Conservation (phyloP, 1,140 invertebrate species). For the Zaprionus tsacasi region DNA sequence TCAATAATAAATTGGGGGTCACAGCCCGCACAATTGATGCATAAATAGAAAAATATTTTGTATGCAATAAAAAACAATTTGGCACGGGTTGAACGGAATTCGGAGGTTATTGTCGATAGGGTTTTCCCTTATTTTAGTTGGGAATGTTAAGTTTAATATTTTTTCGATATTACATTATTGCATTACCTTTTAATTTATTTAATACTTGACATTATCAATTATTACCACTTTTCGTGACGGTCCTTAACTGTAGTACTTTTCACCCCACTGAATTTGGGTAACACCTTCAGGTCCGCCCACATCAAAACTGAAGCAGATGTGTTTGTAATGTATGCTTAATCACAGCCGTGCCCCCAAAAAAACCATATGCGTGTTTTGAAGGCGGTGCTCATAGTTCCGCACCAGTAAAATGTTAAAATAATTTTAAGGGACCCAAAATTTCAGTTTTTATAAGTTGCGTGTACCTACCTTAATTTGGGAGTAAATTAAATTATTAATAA, state of each 20-base stretch:
- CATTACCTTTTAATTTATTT: too few relatives aligned
- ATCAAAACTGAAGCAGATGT: neutral
- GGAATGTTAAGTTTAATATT: neutral
- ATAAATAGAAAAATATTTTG: neutral
- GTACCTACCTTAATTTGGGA: neutral
- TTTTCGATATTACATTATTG: neutral
- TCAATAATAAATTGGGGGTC: conserved; percentile 54
- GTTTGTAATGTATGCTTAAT: neutral
- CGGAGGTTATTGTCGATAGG: neutral
- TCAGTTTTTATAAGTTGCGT: conserved; percentile 12
- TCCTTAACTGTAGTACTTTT: neutral
- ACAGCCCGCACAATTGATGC: conserved; percentile 21
- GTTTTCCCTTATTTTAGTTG: neutral
- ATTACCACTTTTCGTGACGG: neutral
- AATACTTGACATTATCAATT: too few relatives aligned
- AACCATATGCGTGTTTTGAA: too few relatives aligned
- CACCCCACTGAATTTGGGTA: neutral
- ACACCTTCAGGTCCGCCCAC: neutral
- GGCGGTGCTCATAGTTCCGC: neutral
- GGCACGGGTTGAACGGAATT: neutral
- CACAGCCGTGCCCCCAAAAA: conserved; percentile 8
- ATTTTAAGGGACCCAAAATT: neutral
- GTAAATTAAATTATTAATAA: conserved; percentile 22
- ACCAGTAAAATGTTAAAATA: neutral
- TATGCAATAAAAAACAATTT: neutral